Base-by-base conservation (phyloP, 1,140 invertebrate species). In the Propsilocerus akamusi region DNA sequence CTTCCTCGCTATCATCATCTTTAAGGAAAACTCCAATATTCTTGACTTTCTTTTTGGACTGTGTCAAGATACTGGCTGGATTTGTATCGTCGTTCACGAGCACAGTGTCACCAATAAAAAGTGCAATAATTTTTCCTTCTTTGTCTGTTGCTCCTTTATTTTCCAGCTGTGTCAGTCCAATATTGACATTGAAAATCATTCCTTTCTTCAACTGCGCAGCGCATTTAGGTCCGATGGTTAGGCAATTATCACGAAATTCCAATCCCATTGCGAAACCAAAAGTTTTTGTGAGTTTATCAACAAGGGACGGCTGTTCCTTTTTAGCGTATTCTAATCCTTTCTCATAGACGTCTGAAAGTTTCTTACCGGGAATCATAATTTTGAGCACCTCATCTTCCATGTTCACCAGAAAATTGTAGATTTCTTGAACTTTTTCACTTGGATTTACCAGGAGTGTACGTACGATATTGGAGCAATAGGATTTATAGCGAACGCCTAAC, bases 391-490 rank as follows among this genome's bases (percentile, higher is more conserved):
- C 86, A 54, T 97, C 92, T 68, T 98, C 86, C n/a, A 96, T 66
- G 61, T 78, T 80, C 1, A 97, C 62, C 41, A 98, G 68, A 63
- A 96, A 92, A 59, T 95, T 92, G 61, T 99, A 99, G 68, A 90
- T 88, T 52, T 83, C 81, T 73, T 93, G 71, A 57, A 80, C 65
- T 53, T 69, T 64, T 62, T 82, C 84, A 2, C 83, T 82, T 6
- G 97, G 97, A 71, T 97, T 95, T 1, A 99, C 92, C 55, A 99
- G 68, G 52, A 99, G 71, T n/a, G 97, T 99, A 50, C 97, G 76
- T 11, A 94, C 89, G 57, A 99, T 89, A 65, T 99, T 99, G 0
- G 96, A 95, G 69, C 97, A 99, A 61, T 99, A 99, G 0, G 84
- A 91, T 64, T 96, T 97, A 66, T 97, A 99, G 48, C 96, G 73